A percentile compares a stretch with the other conserved stretches of the same genome.
Conservation (phyloP, 2,113 vertebrate species). For the Callaeas wilsoni region DNA sequence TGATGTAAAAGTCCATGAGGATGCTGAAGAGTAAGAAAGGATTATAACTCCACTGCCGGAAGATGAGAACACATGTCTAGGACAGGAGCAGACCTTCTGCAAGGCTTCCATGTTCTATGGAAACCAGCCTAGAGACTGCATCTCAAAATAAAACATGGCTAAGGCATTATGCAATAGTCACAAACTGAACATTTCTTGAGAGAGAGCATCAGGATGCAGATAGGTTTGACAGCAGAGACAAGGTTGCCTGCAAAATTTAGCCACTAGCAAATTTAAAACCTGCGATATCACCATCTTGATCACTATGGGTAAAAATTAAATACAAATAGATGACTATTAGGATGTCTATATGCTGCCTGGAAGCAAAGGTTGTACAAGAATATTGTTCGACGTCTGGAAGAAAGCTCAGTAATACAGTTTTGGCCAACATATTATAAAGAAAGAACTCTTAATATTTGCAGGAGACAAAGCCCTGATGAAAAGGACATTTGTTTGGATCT, state of each 20-base stretch:
- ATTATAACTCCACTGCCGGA: neutral
- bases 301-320: neutral
- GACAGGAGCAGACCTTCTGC: neutral
- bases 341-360: neutral
- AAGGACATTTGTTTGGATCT: neutral
- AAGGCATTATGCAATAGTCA: neutral
- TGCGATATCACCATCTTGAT: neutral
- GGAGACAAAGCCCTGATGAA: neutral
- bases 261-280: neutral
- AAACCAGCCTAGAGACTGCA: neutral
- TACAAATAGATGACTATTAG: neutral
- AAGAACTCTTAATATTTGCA: neutral
- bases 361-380: neutral
- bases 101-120: neutral
- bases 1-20: neutral
- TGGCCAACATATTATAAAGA: neutral
- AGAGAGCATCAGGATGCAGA: neutral
- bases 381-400: neutral
- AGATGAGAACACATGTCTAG: neutral
- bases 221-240: neutral
- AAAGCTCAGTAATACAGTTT: neutral
- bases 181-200: neutral
- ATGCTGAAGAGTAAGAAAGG: neutral
- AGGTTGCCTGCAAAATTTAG: neutral
- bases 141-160: neutral